phyloP scores from a whole-genome alignment of 2,888 invertebrate species.

The Eudasyphora cyanicolor region DNA sequence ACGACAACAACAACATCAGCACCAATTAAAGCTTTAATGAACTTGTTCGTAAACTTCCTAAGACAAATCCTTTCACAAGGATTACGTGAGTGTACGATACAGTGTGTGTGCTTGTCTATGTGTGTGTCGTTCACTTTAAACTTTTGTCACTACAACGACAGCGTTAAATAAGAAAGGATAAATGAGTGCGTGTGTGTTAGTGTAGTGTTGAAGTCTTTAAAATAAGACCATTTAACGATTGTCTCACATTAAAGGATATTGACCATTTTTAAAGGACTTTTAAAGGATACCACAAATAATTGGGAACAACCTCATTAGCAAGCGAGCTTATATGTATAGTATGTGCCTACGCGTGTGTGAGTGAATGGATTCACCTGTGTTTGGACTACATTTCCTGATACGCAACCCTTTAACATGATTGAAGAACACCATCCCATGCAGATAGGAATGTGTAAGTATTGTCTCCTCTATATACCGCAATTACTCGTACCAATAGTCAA shows the following conservation, averaged over 20 bases:
- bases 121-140: too few species aligned
- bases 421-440: conserved; percentile 79
- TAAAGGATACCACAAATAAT: neutral
- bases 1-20: neutral
- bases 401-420: conserved; percentile 71
- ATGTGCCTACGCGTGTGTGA: neutral
- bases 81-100: neutral
- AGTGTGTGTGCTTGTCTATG: neutral
- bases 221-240: neutral
- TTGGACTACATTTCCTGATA: conserved; percentile 6
- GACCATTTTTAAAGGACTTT: conserved; percentile 17
- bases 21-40: conserved; percentile 38
- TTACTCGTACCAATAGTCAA: neutral
- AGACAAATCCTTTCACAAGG: conserved; percentile 18
- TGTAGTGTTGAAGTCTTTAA: neutral
- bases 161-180: neutral
- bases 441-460: conserved; percentile 79
- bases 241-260: neutral
- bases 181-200: neutral
- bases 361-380: neutral
- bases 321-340: neutral
- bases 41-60: conserved; percentile 27
- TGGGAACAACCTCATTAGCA: neutral
- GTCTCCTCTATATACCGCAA: too few species aligned
- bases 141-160: neutral